Conservation (phyloP, 2,113 vertebrate genomes). For the Spheniscus mendiculus region DNA sequence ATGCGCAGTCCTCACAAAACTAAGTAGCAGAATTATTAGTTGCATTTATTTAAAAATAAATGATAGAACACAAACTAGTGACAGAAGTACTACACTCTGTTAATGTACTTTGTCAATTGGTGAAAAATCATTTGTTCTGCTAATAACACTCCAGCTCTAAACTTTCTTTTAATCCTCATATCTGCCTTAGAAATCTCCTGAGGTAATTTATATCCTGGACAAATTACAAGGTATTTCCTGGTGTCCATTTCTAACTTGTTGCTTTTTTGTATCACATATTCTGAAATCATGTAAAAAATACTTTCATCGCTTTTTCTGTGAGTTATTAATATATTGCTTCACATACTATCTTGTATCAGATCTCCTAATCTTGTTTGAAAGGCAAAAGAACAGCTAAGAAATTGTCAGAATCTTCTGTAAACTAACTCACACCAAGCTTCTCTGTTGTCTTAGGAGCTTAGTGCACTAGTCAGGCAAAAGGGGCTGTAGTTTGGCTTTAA, state of each 20-base stretch:
- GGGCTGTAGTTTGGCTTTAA: not conserved
- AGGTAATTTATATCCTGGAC: not conserved
- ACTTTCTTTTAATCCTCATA: not conserved
- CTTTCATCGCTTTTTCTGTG: not conserved
- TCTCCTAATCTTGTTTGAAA: not conserved
- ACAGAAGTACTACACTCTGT: not conserved
- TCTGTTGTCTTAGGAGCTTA: not conserved
- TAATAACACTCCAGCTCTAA: not conserved
- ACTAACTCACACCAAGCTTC: not conserved
- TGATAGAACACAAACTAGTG: not conserved
- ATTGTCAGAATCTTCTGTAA: not conserved
- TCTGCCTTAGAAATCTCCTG: not conserved
- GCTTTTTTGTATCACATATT: not conserved
- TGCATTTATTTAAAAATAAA: not conserved
- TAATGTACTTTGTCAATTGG: not conserved
- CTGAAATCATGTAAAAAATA: not conserved
- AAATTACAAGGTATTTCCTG: not conserved
- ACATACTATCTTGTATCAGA: not conserved
- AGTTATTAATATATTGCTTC: not conserved
- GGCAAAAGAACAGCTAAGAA: not conserved
- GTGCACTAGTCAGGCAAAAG: not conserved
- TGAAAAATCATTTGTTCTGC: not conserved
- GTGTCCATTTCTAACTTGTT: not conserved
- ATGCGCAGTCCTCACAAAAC: not conserved
- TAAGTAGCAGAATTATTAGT: not conserved